Evolutionary conservation across 2,888 invertebrate species (phyloP), one percentile per base, ranked within the genome.

Genomic region (Epirrhoe alternata): DNA sequence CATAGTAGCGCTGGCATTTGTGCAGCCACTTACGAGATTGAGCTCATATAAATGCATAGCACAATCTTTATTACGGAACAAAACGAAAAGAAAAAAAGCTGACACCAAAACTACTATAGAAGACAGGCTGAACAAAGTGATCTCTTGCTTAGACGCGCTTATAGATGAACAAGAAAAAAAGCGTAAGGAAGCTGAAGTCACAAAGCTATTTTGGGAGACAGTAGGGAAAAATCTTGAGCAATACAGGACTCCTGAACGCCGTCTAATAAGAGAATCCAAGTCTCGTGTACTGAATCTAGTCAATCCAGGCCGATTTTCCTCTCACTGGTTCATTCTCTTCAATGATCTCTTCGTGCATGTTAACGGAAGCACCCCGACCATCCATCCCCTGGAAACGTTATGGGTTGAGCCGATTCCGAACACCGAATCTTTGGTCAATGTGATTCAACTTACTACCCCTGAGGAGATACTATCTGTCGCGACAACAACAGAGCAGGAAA

Each of bases 321-420:
- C 95, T 0, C 96, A 97, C 78, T 96, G 96, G 94, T 97, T 98
- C 78, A 94, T 98, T 73, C 90, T 98, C 57, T 95, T 98, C 79
- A 97, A 96, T 63, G 98, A 98, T 86, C 91, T 96, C 62, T 96
- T 98, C 70, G 95, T 97, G 63, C 97, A 97, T 80, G 91, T 96
- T 31, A 94, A 94, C 77, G 96, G 96, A 45, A 95, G 96, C 31
- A 94, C 95, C 1, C 94, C 95, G 59, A 94, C 93, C 64, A 86
- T 94, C 0, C 96, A 97, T 86, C 95, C 96, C 7, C 89, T 98
- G 70, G 94, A 94, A 69, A 96, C 96, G 0, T 84, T 98, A 53
- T 98, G 98, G 98, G 94, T 97, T 1, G 97, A 97, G 82, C 90
- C 95, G 5, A 90, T 96, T 47, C 93, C 95, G n/a, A 96, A 96